phyloP scores from a whole-genome alignment of 2,888 invertebrate genomes.

The Neria commutata region DNA sequence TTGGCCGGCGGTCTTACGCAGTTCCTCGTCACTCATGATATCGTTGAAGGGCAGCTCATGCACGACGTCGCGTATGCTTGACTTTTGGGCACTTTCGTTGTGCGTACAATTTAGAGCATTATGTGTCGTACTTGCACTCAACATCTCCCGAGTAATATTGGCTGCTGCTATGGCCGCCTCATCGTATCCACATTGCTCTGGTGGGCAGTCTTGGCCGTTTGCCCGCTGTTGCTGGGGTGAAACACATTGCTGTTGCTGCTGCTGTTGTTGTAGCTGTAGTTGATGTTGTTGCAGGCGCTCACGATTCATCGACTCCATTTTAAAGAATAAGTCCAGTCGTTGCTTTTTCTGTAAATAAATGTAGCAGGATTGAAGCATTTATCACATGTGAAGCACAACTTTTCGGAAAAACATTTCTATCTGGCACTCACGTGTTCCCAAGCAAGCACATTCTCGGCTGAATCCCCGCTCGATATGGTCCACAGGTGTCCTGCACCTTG shows the following conservation, averaged over 20 bases:
- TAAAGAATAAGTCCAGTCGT: conserved; percentile 65
- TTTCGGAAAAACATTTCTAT: too few relatives aligned
- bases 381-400: too few relatives aligned
- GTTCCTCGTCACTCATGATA: conserved; percentile 57
- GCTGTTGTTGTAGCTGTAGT: conserved; percentile 42
- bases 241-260: conserved; percentile 36
- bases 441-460: conserved; percentile 64
- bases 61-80: conserved; percentile 21
- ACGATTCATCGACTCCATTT: conserved; percentile 61
- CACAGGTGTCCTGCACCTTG: conserved; percentile 90
- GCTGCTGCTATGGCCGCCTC: conserved; percentile 59
- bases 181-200: conserved; percentile 48
- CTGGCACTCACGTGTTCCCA: conserved; percentile 65
- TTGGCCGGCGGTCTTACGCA: conserved; percentile 67
- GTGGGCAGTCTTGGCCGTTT: conserved; percentile 27
- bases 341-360: conserved; percentile 63
- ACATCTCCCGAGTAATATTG: conserved; percentile 55
- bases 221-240: conserved; percentile 33
- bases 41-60: conserved; percentile 47
- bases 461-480: conserved; percentile 78
- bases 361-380: too few relatives aligned
- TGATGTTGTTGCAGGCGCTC: conserved; percentile 56
- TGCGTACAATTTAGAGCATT: background rate
- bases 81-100: conserved; percentile 16
- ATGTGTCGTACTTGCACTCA: conserved; percentile 37